phyloP scores from a whole-genome alignment of 1,140 invertebrate species.

The Hydropsyche tenuis region DNA sequence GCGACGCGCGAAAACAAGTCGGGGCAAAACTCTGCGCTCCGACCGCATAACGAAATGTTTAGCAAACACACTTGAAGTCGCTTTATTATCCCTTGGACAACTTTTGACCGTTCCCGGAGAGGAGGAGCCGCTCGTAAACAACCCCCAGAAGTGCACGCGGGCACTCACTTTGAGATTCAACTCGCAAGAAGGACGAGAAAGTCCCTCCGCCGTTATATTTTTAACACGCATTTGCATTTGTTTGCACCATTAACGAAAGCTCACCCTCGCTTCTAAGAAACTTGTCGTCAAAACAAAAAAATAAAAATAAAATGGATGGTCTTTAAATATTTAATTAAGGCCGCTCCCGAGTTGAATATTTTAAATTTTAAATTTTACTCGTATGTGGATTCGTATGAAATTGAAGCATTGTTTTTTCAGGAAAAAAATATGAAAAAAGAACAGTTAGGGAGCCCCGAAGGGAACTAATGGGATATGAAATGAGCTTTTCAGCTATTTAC shows the following conservation, averaged over 20 bases:
- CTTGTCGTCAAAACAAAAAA: background rate
- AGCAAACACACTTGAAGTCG: constrained; percentile 49
- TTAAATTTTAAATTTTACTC: too few relatives aligned
- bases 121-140: constrained; percentile 46
- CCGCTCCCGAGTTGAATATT: too few relatives aligned
- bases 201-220: constrained; percentile 17
- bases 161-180: constrained; percentile 38
- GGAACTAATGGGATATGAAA: constrained; percentile 49
- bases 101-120: constrained; percentile 47
- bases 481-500: constrained; percentile 48
- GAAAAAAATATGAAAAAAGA: constrained; percentile 21
- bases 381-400: background rate
- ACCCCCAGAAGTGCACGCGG: constrained; percentile 42
- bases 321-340: too few relatives aligned
- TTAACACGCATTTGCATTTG: constrained; percentile 26
- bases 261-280: background rate
- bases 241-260: constrained; percentile 21
- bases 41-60: constrained; percentile 49
- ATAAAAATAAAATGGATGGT: too few relatives aligned
- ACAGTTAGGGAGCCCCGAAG: constrained; percentile 30
- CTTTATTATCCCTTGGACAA: constrained; percentile 50
- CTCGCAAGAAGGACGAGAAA: too few relatives aligned
- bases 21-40: constrained; percentile 17
- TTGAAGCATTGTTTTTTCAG: constrained; percentile 35
- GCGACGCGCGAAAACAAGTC: background rate